Evolutionary conservation across 2,888 invertebrate genomes (phyloP).

Genomic region (Drosophila vallismaia): DNA sequence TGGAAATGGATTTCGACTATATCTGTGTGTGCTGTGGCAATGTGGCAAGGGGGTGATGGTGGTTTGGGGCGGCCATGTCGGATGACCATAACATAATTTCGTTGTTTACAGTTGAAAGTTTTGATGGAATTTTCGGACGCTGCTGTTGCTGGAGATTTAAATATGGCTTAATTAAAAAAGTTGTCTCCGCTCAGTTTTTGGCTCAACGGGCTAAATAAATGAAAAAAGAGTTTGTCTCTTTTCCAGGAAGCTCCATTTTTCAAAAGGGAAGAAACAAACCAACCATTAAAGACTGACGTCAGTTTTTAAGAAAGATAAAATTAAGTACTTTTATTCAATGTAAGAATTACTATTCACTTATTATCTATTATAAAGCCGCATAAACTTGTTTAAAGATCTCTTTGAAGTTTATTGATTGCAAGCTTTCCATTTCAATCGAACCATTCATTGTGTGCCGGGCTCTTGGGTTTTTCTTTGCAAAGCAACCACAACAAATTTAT

Average conservation of each 20-base stretch:
- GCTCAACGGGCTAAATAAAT: conserved; percentile 11
- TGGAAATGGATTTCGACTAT: conserved; percentile 61
- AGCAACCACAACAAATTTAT: conserved; percentile 20
- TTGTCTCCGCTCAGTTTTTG: conserved; percentile 41
- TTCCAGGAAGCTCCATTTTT: background rate
- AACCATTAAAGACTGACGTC: background rate
- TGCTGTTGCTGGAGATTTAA: conserved; percentile 45
- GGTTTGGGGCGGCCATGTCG: conserved; percentile 1
- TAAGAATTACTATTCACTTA: background rate
- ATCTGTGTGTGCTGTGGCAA: conserved; percentile 16
- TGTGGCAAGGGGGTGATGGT: background rate
- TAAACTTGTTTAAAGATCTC: background rate
- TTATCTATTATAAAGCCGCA: background rate
- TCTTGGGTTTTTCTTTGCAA: conserved; percentile 6
- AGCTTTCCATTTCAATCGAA: conserved; percentile 21
- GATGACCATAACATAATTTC: conserved; percentile 54
- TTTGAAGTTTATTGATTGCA: conserved; percentile 18
- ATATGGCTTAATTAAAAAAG: conserved; percentile 73
- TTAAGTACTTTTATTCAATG: too few species aligned
- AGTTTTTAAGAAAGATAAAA: too few species aligned
- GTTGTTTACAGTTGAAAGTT: conserved; percentile 64
- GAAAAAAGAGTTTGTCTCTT: background rate
- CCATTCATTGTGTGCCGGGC: conserved; percentile 15
- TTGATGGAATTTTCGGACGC: conserved; percentile 38
- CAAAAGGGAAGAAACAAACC: background rate